Base-by-base conservation (phyloP, 2,888 invertebrate genomes). In the Furcula furcula region DNA sequence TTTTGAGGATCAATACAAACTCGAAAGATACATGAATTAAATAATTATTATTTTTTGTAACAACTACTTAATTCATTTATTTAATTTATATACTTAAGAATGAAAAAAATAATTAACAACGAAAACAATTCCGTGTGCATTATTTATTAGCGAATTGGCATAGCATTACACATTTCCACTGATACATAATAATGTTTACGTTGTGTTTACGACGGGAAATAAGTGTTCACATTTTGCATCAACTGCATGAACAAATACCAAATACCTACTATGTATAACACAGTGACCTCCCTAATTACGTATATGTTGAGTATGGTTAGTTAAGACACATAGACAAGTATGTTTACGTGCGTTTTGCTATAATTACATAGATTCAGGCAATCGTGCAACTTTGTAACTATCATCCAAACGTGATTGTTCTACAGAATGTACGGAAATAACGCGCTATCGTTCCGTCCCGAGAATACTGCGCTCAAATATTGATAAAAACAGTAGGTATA, bases 281-380 rank as follows among this genome's bases (percentile, higher is more conserved):
- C 47, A 49, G 45, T 48, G 46, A 47, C 46, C 53, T 45, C 46
- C 44, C 45, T 23, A 44, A 56, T 48, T 43, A 45, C 46, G 50
- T 55, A 51, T 38, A 43, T 36, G 45, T 68, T 71, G 68, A 48
- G 67, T 63, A 65, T 66, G 78, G 80, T 78, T 66, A 78, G 76
- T 70, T 12, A 7, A 10, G 26, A 26, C 7, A 7, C 26, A 14
- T 12, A 7, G 26, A n/a, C n/a, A n/a, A n/a, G n/a, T n/a, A n/a
- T n/a, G n/a, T n/a, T 26, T n/a, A 12, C 12, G 12, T 26, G 3
- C n/a, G 14, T 3, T 21, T 21, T 21, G 21, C 21, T 21, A 21
- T 26, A 26, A 14, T 26, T 26, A 26, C 7, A 13, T 13, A 25
- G 12, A 13, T 13, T 25, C 12, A 25, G 21, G 21, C 9, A 9